These are phyloP conservation scores for Spicauda simplicius DNA, from an alignment of 2,888 invertebrate genomes.

Conservation along the genomic window DNA sequence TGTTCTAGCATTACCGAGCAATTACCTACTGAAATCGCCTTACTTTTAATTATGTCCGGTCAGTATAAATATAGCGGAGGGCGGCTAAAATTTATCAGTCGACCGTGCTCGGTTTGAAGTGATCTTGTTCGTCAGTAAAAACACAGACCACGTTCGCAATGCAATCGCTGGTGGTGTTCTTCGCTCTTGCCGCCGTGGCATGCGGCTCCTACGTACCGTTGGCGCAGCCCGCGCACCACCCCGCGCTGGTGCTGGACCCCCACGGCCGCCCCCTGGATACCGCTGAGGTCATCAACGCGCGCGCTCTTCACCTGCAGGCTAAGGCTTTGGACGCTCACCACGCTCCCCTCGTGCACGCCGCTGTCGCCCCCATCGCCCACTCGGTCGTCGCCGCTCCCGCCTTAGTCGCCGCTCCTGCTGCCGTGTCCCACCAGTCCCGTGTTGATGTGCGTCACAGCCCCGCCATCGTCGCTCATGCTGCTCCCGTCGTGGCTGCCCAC, in stretches of 20 bases:
- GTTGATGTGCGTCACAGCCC: slow-evolving; percentile 54
- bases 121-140: slow-evolving; percentile 63
- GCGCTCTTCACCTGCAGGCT: slow-evolving; percentile 77
- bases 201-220: slow-evolving; percentile 79
- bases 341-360: slow-evolving; percentile 49
- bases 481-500: slow-evolving; percentile 50
- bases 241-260: slow-evolving; percentile 74
- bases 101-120: slow-evolving; percentile 67
- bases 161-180: slow-evolving; percentile 86
- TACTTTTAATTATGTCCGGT: slow-evolving; percentile 77
- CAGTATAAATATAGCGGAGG: slow-evolving; percentile 71
- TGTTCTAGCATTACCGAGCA: slow-evolving; percentile 65
- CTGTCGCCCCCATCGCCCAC: slow-evolving; percentile 58
- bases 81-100: slow-evolving; percentile 61
- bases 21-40: slow-evolving; percentile 55
- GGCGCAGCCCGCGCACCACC: slow-evolving; percentile 76
- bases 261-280: slow-evolving; percentile 78
- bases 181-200: slow-evolving; percentile 85
- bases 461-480: slow-evolving; percentile 56
- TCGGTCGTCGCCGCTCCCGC: slow-evolving; percentile 53
- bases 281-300: slow-evolving; percentile 78
- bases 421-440: slow-evolving; percentile 68
- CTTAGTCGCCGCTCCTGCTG: slow-evolving; percentile 49
- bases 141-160: slow-evolving; percentile 75
- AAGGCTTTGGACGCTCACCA: slow-evolving; percentile 71